A percentile compares a stretch with the other conserved stretches of the same genome.
These are phyloP conservation scores for Natrix natrix DNA, from an alignment of 2,797 vertebrate genomes.

Conservation along the genomic window DNA sequence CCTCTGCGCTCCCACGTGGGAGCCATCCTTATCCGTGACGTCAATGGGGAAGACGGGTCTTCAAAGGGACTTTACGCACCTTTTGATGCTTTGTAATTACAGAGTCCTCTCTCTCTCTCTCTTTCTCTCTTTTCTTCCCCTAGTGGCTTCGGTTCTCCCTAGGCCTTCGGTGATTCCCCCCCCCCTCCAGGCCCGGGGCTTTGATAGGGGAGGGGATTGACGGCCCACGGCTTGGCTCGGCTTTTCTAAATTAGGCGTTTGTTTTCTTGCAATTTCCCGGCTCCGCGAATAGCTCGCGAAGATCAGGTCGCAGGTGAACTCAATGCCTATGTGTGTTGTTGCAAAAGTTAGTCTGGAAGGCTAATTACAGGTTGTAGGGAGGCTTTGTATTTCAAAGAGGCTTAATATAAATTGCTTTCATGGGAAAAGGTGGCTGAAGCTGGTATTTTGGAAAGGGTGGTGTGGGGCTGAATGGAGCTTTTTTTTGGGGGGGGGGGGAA, in stretches of 20 bases:
- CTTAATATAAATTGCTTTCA: constrained; percentile 6
- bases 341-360: constrained; percentile 15
- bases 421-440: background rate
- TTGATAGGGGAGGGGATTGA: background rate
- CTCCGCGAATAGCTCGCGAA: background rate
- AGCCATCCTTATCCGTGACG: background rate
- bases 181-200: background rate
- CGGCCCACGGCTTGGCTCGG: background rate
- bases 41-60: no score
- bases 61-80: background rate
- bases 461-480: background rate
- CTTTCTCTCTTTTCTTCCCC: no score
- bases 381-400: background rate
- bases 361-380: background rate
- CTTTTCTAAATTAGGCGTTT: background rate
- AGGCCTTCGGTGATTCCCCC: background rate
- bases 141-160: background rate
- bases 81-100: background rate
- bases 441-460: background rate
- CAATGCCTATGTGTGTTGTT: background rate
- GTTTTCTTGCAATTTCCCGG: background rate
- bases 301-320: background rate
- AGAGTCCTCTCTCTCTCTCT: background rate
- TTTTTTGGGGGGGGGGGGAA: no score
- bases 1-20: background rate